Evolutionary conservation across 2,888 invertebrate genomes (phyloP), one percentile per base, ranked within the genome.

Genomic region (Drosophila fulvimacula): DNA sequence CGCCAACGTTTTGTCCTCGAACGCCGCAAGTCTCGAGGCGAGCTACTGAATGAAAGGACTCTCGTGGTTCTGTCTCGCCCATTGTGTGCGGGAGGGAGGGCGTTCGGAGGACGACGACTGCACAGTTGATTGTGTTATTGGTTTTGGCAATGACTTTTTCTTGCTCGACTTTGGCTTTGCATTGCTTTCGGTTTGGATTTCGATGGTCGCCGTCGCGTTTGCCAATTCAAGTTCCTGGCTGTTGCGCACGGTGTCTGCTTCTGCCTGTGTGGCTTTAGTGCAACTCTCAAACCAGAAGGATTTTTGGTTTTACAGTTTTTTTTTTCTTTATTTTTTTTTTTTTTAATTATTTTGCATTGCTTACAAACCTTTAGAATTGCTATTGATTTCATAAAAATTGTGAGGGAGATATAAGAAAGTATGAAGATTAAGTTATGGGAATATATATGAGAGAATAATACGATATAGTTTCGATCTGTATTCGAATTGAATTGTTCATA

Each of bases 81-180:
- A 51, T 19, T 36, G 34, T 19, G 5, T 34, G 21, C 6, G 21
- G 15, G 10, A 13, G 15, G 4, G 27, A 27, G 27, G 27, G 27
- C 27, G n/a, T 10, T 1, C 0, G 24, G 1, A 1, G 38, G 39
- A 10, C 10, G 27, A 21, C 27, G 10, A 30, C 3, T 79, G 70
- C 71, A 71, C 76, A 81, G 86, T 85, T 85, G 85, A 85, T 85
- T 88, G 81, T 85, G 75, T 85, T 88, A 85, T 88, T 85, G 88
- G 88, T 85, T 85, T 88, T 81, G 79, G 79, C 86, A 80, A 88
- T 85, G 84, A 88, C 79, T 88, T 82, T 79, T 73, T 72, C 63
- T 58, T 58, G 55, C 55, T 72, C 69, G 81, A 76, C 76, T 82
- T 62, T 66, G 38, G 39, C 49, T 62, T 71, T 73, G 64, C 49